phyloP scores from a whole-genome alignment of 2,888 invertebrate genomes.

The Orthonevra nobilis region DNA sequence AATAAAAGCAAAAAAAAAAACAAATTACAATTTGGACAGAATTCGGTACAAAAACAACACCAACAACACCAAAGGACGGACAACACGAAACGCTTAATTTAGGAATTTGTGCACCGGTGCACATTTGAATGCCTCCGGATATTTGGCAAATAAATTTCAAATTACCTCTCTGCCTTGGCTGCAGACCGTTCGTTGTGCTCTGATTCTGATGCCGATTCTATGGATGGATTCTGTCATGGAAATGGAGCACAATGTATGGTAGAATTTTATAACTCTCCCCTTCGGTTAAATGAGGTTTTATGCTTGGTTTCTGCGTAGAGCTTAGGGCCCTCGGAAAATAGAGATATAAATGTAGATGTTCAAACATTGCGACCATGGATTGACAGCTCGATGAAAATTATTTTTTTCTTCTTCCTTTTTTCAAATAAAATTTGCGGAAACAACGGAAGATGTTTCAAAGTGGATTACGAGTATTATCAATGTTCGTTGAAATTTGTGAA shows the following conservation, averaged over 20 bases:
- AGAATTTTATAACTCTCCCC: constrained; percentile 36
- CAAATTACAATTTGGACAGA: not conserved
- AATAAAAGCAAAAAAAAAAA: constrained; percentile 5
- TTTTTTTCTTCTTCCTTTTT: too few relatives aligned
- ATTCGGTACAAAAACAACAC: constrained; percentile 7
- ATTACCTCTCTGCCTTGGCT: constrained; percentile 32
- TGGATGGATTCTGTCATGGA: constrained; percentile 19
- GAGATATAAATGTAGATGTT: too few relatives aligned
- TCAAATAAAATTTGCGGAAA: too few relatives aligned
- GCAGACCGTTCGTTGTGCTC: constrained; percentile 20
- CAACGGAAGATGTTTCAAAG: too few relatives aligned
- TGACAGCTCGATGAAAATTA: too few relatives aligned
- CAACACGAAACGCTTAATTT: constrained; percentile 54
- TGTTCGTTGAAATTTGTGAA: too few relatives aligned
- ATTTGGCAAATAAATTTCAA: constrained; percentile 61
- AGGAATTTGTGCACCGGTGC: constrained; percentile 63
- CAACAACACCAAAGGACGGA: constrained; percentile 11
- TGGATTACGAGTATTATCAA: too few relatives aligned
- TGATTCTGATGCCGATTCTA: constrained; percentile 33
- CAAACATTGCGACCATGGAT: too few relatives aligned
- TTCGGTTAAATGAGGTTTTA: constrained; percentile 28
- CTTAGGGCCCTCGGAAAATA: too few relatives aligned
- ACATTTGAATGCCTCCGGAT: constrained; percentile 62
- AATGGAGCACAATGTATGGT: constrained; percentile 24
- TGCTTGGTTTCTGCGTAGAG: not conserved